Conservation (phyloP, 2,113 vertebrate species). For the Gymnobelideus leadbeateri region DNA sequence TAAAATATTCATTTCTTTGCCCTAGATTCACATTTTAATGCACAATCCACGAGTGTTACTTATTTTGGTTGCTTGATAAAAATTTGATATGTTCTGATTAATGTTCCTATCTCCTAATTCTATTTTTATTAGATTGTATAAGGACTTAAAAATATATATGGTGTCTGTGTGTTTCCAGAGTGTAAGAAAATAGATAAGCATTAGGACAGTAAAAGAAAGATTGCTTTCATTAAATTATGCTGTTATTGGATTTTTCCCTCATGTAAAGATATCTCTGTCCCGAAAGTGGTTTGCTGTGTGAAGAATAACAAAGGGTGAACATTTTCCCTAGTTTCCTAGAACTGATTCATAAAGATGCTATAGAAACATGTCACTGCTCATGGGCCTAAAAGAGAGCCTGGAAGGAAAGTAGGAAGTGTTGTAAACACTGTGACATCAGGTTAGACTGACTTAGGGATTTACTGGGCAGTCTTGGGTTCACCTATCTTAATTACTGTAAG, state of each 20-base stretch:
- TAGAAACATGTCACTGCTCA: constrained; percentile 40
- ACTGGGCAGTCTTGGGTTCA: not conserved
- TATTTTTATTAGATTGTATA: constrained; percentile 70
- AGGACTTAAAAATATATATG: constrained; percentile 72
- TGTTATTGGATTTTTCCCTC: constrained; percentile 63
- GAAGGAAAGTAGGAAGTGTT: not conserved
- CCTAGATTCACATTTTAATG: constrained; percentile 75
- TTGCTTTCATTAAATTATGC: constrained; percentile 71
- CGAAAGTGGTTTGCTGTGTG: constrained; percentile 19
- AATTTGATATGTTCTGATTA: constrained; percentile 83
- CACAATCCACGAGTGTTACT: constrained; percentile 71
- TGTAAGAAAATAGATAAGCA: constrained; percentile 65
- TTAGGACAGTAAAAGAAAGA: constrained; percentile 63
- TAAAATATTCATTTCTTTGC: constrained; percentile 83
- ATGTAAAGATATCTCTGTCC: constrained; percentile 27
- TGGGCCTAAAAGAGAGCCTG: not conserved
- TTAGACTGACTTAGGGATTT: not conserved
- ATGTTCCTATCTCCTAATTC: constrained; percentile 70
- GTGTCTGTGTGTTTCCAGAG: constrained; percentile 43
- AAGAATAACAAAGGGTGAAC: constrained; percentile 54
- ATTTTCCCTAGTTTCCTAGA: constrained; percentile 30
- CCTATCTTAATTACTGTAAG: not conserved
- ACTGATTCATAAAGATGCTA: constrained; percentile 46
- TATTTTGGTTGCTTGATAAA: constrained; percentile 84
- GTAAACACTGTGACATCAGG: not conserved